Base-by-base conservation (phyloP, 1,140 invertebrate species). In the Eciton burchellii region DNA sequence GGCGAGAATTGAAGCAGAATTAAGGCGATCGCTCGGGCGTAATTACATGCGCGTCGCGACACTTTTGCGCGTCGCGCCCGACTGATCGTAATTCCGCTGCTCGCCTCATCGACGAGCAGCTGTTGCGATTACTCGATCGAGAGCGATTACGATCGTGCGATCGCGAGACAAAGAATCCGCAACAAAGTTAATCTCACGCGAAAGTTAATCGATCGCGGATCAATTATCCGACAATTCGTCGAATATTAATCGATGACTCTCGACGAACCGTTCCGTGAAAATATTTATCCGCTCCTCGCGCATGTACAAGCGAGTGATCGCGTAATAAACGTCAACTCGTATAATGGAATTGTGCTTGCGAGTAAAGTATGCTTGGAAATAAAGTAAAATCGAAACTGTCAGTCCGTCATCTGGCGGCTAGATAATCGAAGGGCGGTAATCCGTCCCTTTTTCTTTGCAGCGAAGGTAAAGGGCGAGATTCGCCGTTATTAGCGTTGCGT, bases 31-130 rank as follows among this genome's bases (percentile, higher is more conserved):
- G 21, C 29, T 35, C 29, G 52, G 11, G 29, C 12, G 57, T 43
- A 65, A 76, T 76, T 76, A 76, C 43, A 21, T 24, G 2, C 43
- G 72, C 59, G 72, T 65, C 72, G 43, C 72, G 72, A 76, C 59
- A 59, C 72, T 26, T 49, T 57, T n/a, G n/a, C n/a, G n/a, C 57
- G 43, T 63, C 59, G 26, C 45, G 43, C 49, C 43, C 65, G 65
- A 76, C 72, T 49, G 59, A 45, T 76, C 65, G 72, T 76, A 52
- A 76, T 76, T 76, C 65, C 12, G 52, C 35, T 76, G n/a, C 72
- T 57, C 35, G 59, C 59, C 26, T 76, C 26, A 26, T 76, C 43
- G 43, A 11, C 43, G 72, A 47, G 26, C 57, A 62, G 47, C 45
- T n/a, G 35, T 65, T 19, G 57, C 24, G 59, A n/a, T n/a, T n/a